phyloP scores from a whole-genome alignment of 2,797 vertebrate species.

The Podarcis lilfordi region DNA sequence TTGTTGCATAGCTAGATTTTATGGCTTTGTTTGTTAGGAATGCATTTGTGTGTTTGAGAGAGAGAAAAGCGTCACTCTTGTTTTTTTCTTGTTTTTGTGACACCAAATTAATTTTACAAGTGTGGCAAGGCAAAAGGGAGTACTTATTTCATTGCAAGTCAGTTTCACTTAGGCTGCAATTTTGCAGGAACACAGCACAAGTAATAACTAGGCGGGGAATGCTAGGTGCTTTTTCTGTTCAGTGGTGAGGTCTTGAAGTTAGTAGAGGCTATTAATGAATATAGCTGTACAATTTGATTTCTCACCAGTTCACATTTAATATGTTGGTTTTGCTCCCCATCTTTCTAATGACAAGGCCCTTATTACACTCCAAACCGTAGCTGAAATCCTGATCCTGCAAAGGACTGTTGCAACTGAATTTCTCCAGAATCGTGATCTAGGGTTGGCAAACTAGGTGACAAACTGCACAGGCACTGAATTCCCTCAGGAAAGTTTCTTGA shows the following conservation, averaged over 20 bases:
- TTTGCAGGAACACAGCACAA: too few relatives aligned
- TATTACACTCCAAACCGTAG: background rate
- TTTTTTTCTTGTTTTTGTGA: background rate
- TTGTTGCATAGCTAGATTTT: background rate
- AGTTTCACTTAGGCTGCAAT: background rate
- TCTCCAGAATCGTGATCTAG: background rate
- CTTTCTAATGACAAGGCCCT: background rate
- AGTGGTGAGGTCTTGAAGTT: background rate
- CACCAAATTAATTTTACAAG: background rate
- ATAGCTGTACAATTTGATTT: background rate
- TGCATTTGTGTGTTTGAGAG: background rate
- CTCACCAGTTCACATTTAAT: conserved; percentile 4
- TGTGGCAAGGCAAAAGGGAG: background rate
- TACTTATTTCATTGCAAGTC: background rate
- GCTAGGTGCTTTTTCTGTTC: background rate
- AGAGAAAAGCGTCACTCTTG: background rate
- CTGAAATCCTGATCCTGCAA: background rate
- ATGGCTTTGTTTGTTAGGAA: background rate
- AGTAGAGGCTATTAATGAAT: background rate
- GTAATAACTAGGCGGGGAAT: background rate
- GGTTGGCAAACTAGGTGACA: background rate
- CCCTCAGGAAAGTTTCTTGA: background rate
- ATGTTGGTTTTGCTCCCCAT: background rate
- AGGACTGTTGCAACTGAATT: background rate
- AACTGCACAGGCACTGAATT: background rate